Conservation (phyloP, 2,888 invertebrate genomes). For the Stramonita haemastoma region DNA sequence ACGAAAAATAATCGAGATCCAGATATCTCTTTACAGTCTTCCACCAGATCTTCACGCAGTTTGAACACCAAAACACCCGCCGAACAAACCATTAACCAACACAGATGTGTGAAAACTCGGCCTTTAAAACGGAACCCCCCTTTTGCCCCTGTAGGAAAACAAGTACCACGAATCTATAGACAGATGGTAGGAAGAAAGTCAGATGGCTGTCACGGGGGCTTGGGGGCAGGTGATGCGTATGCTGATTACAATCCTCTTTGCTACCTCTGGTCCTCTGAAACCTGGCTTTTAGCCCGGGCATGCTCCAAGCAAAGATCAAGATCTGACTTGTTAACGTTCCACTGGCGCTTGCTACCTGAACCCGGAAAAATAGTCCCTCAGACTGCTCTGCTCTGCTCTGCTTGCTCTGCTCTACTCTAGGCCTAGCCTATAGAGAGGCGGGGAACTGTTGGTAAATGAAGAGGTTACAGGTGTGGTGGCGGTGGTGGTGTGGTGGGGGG, state of each 20-base stretch:
- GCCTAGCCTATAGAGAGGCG: too few relatives aligned
- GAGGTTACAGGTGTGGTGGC: too few relatives aligned
- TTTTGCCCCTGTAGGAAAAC: background rate
- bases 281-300: background rate
- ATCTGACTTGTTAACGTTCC: background rate
- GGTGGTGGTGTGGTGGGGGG: too few relatives aligned
- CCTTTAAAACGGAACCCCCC: background rate
- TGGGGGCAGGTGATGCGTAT: constrained; percentile 5
- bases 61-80: background rate
- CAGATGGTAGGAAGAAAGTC: background rate
- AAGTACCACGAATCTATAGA: background rate
- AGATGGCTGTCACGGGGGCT: background rate
- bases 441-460: too few relatives aligned
- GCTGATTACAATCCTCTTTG: background rate
- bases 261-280: background rate
- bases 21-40: too few relatives aligned
- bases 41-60: too few relatives aligned
- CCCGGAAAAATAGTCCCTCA: too few relatives aligned
- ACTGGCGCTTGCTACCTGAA: background rate
- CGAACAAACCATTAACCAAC: background rate
- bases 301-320: background rate
- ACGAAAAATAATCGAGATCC: too few relatives aligned
- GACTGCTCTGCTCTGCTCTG: too few relatives aligned
- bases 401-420: too few relatives aligned
- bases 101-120: background rate